phyloP scores from a whole-genome alignment of 1,140 invertebrate genomes.

The Cataglyphis hispanica region DNA sequence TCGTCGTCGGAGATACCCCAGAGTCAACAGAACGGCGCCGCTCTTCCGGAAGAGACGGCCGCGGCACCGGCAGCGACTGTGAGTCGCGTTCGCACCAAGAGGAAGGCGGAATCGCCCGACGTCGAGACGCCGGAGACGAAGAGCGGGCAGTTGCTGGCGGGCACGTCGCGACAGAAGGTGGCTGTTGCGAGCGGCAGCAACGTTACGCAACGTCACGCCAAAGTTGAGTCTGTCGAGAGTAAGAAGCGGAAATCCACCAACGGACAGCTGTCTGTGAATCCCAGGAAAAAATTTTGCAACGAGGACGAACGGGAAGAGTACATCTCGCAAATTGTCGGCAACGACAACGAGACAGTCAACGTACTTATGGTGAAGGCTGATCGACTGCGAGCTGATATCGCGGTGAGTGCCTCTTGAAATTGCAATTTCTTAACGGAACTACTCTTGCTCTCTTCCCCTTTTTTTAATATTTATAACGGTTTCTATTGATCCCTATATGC shows the following conservation, averaged over 20 bases:
- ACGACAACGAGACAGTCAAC: constrained; percentile 79
- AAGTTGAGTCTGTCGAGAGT: constrained; percentile 66
- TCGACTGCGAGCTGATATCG: constrained; percentile 81
- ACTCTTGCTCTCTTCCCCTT: not conserved
- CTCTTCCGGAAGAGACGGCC: constrained; percentile 83
- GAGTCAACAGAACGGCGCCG: constrained; percentile 84
- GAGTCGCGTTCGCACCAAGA: constrained; percentile 43
- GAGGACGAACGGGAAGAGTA: constrained; percentile 81
- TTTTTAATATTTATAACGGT: not conserved
- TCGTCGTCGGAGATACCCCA: constrained; percentile 82
- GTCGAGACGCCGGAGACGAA: constrained; percentile 53
- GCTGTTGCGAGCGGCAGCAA: not conserved
- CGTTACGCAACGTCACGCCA: constrained; percentile 43
- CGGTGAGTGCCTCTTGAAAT: constrained; percentile 69
- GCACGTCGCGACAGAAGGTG: constrained; percentile 38
- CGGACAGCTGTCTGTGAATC: constrained; percentile 66
- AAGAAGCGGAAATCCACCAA: constrained; percentile 81
- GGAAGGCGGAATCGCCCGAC: constrained; percentile 77
- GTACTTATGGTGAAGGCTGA: constrained; percentile 81
- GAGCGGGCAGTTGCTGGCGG: not conserved
- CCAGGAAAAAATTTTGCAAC: constrained; percentile 79
- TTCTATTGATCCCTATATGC: constrained; percentile 38
- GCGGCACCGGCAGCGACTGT: constrained; percentile 69
- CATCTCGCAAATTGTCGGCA: constrained; percentile 80
- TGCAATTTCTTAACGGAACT: not conserved